Evolutionary conservation across 1,140 invertebrate species (phyloP), one percentile per base, ranked within the genome.

Genomic region (Drosophila tropicalis): DNA sequence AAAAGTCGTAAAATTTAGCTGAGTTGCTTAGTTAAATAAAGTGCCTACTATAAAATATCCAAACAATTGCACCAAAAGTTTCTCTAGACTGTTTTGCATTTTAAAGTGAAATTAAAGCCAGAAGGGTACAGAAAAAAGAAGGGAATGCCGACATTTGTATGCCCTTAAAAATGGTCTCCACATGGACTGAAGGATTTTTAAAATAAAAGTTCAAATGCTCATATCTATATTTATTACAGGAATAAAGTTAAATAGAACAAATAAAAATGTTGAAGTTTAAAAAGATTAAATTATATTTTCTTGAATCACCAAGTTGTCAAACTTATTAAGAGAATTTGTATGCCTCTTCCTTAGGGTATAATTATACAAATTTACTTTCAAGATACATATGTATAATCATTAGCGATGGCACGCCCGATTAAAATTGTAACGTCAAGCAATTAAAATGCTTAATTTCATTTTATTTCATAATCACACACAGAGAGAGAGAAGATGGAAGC

Each of bases 361-460:
- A 29, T 67, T 65, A 66, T 68, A 60, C 61, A 64, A 73, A 62
- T 36, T 29, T 65, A 62, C 19, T 39, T 51, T 67, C 55, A 32
- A 22, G 19, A 19, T 44, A 64, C 12, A 54, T 9, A 51, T 44
- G n/a, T 32, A 63, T 78, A 69, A 62, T 72, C 78, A 70, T 72
- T 70, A 70, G 64, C 54, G 76, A 57, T 67, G 73, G 67, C 80
- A 86, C 82, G 82, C 83, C 76, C 79, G 57, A 82, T 86, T 86
- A 74, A 83, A 87, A 86, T 86, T 86, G 82, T 86, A 83, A 79
- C 74, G 40, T 44, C 58, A 29, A 68, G 61, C 66, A 77, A 77
- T 77, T 77, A 77, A 77, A 71, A 77, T 66, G 67, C 67, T 70
- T 67, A 55, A 74, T 77, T 84, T 84, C 56, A 66, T 44, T 64